Conservation (phyloP, 2,888 invertebrate genomes). For the Congeria kusceri region DNA sequence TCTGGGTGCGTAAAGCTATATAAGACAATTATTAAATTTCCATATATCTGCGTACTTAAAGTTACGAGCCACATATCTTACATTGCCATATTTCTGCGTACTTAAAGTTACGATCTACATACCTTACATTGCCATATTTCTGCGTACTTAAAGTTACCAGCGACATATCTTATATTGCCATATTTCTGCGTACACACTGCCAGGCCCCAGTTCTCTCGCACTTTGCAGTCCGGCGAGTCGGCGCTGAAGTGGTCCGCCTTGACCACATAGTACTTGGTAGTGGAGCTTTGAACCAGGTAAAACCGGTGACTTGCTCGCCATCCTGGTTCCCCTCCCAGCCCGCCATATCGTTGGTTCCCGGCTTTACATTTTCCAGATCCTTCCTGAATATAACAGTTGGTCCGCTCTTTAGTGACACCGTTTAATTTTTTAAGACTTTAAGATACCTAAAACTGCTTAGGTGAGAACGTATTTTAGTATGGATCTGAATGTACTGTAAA, state of each 20-base stretch:
- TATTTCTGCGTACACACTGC: conserved; percentile 39
- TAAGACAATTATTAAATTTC: too few relatives aligned
- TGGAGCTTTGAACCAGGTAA: conserved; percentile 11
- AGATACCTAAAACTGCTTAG: too few relatives aligned
- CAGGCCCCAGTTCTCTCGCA: conserved; percentile 37
- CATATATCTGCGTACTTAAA: too few relatives aligned
- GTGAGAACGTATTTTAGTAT: too few relatives aligned
- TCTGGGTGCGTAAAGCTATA: too few relatives aligned
- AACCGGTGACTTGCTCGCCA: conserved; percentile 21
- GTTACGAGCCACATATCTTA: too few relatives aligned
- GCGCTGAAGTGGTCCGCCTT: conserved; percentile 37
- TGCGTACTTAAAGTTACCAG: too few relatives aligned
- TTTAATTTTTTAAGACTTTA: too few relatives aligned
- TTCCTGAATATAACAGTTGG: not conserved
- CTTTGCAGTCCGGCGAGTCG: conserved; percentile 17
- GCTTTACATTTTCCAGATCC: not conserved
- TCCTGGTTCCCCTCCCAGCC: conserved; percentile 22
- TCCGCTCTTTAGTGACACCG: too few relatives aligned
- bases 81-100: too few relatives aligned
- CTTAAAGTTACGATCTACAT: too few relatives aligned
- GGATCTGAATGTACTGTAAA: too few relatives aligned
- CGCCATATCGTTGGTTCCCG: conserved; percentile 5
- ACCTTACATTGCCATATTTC: not conserved
- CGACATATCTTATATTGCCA: conserved; percentile 34
- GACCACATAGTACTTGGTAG: conserved; percentile 22